Conservation (phyloP, 2,888 invertebrate genomes). For the Drosophila mettleri region DNA sequence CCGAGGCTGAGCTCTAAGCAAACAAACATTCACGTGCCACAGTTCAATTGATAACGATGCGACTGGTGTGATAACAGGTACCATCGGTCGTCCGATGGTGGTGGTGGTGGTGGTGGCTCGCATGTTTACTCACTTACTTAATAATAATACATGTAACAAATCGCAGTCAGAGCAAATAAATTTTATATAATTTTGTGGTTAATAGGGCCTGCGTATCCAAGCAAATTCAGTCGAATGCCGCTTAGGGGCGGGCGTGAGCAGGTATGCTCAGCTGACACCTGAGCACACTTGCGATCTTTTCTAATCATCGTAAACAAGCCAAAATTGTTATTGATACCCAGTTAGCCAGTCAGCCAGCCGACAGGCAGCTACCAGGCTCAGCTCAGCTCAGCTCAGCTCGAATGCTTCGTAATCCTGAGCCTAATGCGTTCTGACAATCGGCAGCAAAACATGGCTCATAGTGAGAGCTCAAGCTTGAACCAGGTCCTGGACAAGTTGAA, state of each 20-base stretch:
- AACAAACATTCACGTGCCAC: slow-evolving; percentile 73
- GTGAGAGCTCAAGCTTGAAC: slow-evolving; percentile 24
- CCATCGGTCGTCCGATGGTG: slow-evolving; percentile 1
- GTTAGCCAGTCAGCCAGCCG: neutral
- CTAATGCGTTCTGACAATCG: slow-evolving; percentile 76
- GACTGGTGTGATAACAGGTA: slow-evolving; percentile 79
- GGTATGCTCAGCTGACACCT: slow-evolving; percentile 76
- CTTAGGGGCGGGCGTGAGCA: neutral
- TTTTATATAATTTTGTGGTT: slow-evolving; percentile 43
- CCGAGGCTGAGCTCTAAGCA: slow-evolving; percentile 49
- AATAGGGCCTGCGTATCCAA: slow-evolving; percentile 10
- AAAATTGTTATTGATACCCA: slow-evolving; percentile 71
- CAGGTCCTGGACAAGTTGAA: slow-evolving; percentile 73
- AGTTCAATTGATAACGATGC: slow-evolving; percentile 39
- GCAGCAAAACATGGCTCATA: slow-evolving; percentile 71
- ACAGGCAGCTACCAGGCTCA: slow-evolving; percentile 26
- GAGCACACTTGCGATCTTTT: slow-evolving; percentile 62
- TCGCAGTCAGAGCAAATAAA: slow-evolving; percentile 30
- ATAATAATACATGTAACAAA: slow-evolving; percentile 44
- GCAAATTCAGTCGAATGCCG: neutral
- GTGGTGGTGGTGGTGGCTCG: slow-evolving; percentile 33
- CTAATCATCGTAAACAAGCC: slow-evolving; percentile 49
- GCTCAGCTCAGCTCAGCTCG: neutral
- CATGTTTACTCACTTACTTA: slow-evolving; percentile 63
- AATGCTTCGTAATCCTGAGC: slow-evolving; percentile 34